phyloP scores from a whole-genome alignment of 1,140 invertebrate species.

The Sycophaga agraensis region DNA sequence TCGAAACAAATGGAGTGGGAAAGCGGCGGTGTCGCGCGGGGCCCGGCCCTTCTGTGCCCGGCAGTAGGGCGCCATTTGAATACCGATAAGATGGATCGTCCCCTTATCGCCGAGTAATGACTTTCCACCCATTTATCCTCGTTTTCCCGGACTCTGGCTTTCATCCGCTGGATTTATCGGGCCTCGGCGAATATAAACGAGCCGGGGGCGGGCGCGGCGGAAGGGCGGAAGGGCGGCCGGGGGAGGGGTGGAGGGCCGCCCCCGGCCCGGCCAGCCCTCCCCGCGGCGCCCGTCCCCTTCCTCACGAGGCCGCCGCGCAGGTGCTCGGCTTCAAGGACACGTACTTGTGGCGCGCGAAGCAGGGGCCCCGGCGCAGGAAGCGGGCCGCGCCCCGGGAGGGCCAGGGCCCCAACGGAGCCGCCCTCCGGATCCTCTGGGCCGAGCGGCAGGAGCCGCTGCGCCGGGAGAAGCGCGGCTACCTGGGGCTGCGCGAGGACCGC shows the following conservation, averaged over 20 bases:
- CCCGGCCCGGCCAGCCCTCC: no score
- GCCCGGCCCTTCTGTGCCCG: no score
- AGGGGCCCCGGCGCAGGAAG: conserved; percentile 38
- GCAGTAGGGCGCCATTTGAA: conserved; percentile 43
- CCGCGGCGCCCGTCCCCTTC: no score
- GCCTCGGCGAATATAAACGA: no score
- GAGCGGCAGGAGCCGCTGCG: conserved; percentile 67
- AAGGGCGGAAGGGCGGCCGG: no score
- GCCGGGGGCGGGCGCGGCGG: no score
- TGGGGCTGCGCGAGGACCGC: not conserved
- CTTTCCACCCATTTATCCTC: conserved; percentile 23
- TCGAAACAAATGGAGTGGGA: no score
- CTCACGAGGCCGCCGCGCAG: no score
- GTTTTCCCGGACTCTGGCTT: conserved; percentile 1
- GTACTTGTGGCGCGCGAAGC: conserved; percentile 58
- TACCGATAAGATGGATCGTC: conserved; percentile 50
- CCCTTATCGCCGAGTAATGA: conserved; percentile 51
- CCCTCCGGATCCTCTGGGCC: conserved; percentile 67
- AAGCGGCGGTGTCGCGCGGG: no score
- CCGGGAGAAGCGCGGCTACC: conserved; percentile 66
- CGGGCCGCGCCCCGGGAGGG: conserved; percentile 9
- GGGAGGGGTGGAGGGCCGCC: no score
- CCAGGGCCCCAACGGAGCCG: no score
- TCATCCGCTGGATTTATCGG: no score
- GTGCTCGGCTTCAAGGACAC: conserved; percentile 62